phyloP scores from a whole-genome alignment of 2,797 vertebrate genomes.

The Gadopsis bispinosus region DNA sequence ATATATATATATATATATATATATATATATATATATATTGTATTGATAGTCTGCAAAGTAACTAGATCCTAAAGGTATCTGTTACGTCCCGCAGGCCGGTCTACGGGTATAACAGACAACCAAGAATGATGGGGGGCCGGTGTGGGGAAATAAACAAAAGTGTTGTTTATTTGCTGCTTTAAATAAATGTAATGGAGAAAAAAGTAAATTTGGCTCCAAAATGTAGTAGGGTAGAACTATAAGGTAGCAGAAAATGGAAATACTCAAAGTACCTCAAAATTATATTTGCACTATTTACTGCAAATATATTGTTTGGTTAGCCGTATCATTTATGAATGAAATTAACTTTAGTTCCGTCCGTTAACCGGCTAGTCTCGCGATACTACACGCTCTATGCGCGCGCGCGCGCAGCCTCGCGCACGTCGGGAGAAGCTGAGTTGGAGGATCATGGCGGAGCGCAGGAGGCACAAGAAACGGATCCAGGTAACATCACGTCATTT shows the following conservation, averaged over 20 bases:
- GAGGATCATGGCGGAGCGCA: slow-evolving; percentile 99
- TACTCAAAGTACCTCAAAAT: not conserved
- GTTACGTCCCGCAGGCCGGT: too few species aligned
- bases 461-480: slow-evolving; percentile 96
- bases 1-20: too few species aligned
- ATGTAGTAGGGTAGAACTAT: not conserved
- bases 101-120: too few species aligned
- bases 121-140: too few species aligned
- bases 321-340: not conserved
- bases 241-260: not conserved
- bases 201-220: too few species aligned
- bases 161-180: too few species aligned
- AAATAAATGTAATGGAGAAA: not conserved
- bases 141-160: too few species aligned
- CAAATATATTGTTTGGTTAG: not conserved
- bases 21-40: too few species aligned
- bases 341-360: not conserved
- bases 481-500: slow-evolving; percentile 86
- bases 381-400: slow-evolving; percentile 34
- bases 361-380: slow-evolving; percentile 65
- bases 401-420: slow-evolving; percentile 69
- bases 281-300: too few species aligned
- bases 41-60: not conserved
- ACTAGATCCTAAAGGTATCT: not conserved
- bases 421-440: slow-evolving; percentile 86